A percentile compares a stretch with the other conserved stretches of the same genome.
phyloP scores from a whole-genome alignment of 2,113 vertebrate genomes.

The Hemibagrus wyckioides region DNA sequence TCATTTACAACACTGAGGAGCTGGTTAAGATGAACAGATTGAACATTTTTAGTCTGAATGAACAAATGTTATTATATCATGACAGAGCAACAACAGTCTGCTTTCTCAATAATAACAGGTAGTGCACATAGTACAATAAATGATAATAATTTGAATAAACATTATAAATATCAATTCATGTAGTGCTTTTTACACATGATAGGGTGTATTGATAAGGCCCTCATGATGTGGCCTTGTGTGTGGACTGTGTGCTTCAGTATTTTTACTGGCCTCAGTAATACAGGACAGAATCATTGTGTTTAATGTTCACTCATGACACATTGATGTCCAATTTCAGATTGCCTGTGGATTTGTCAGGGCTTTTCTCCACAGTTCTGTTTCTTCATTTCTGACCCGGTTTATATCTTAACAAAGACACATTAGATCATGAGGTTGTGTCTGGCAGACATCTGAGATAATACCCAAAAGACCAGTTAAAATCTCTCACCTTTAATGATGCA shows the following conservation, averaged over 20 bases:
- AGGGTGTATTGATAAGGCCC: neutral
- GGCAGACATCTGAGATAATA: neutral
- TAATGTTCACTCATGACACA: neutral
- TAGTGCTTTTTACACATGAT: neutral
- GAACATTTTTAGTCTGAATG: neutral
- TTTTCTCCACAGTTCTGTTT: neutral
- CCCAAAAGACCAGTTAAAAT: neutral
- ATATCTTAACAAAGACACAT: neutral
- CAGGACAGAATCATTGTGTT: neutral
- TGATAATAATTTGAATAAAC: neutral
- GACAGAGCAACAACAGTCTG: neutral
- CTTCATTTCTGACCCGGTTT: neutral
- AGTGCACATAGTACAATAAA: neutral
- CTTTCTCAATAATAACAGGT: neutral
- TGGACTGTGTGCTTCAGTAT: neutral
- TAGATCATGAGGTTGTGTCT: slow-evolving; percentile 5
- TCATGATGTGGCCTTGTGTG: neutral
- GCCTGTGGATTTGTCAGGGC: neutral
- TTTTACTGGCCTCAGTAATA: neutral
- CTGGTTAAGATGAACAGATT: no score
- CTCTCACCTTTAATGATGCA: slow-evolving; percentile 23
- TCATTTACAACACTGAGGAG: no score
- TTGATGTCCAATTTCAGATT: neutral
- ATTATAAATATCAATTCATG: neutral
- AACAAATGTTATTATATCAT: neutral